Evolutionary conservation across 2,888 invertebrate species (phyloP), one percentile per base, ranked within the genome.

Genomic region (Cerastis leucographa): DNA sequence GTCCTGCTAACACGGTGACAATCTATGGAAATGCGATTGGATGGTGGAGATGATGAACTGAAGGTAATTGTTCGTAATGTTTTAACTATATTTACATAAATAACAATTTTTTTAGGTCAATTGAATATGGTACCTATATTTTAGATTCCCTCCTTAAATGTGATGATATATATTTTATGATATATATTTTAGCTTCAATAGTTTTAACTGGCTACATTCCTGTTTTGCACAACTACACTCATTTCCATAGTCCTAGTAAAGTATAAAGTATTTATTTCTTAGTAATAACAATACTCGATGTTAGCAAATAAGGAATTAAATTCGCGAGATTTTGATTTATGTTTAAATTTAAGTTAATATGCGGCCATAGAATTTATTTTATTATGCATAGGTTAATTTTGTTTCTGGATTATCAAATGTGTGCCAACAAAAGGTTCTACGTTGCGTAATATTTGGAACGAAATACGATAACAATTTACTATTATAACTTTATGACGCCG

Each of bases 131-230:
- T 74, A 35, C 35, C 35, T 35, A 70, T 81, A 59, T 59, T 78
- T 77, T 78, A 85, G 71, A 84, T 79, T 80, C 76, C 84, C 71
- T 85, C 76, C 85, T 80, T 80, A 73, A 44, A 76, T 81, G 81
- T 87, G 81, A 84, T 84, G 59, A 76, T 73, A 76, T 72, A 54
- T 81, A 81, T 76, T 59, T 66, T 66, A 78, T 65, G 51, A 61
- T 65, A 65, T 74, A n/a, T n/a, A n/a, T n/a, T n/a, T n/a, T n/a
- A 73, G 68, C 64, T 81, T 70, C 83, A 80, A 78, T 84, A 87
- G 64, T 42, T 65, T 80, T 78, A 78, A 76, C 78, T 76, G 80
- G 71, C 65, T 76, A 88, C 87, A 87, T 87, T 87, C 88, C 87
- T 81, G 65, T 74, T 69, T 76, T 73, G 56, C 78, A 75, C 68